These are phyloP conservation scores for Premnoplex brunnescens DNA, from an alignment of 2,797 vertebrate genomes.

Conservation along the genomic window DNA sequence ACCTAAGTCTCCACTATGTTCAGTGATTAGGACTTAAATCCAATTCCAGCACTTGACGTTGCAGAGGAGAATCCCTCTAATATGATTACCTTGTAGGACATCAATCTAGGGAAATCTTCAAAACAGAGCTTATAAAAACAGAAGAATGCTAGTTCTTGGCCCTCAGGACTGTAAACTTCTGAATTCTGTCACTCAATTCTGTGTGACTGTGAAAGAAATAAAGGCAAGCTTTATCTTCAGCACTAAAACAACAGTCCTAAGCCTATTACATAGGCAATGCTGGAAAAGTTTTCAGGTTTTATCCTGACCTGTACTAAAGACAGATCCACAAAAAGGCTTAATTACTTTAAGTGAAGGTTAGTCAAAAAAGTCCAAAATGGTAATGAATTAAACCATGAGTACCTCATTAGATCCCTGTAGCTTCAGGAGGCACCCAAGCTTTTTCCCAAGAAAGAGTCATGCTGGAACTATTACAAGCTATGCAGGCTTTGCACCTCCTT, in stretches of 20 bases:
- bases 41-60: rapidly evolving
- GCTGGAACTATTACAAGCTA: neutral
- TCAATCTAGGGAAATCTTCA: neutral
- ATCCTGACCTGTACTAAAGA: slow-evolving; percentile 9
- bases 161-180: neutral
- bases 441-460: neutral
- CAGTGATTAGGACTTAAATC: slow-evolving; percentile 1
- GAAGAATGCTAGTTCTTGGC: neutral
- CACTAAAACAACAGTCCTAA: neutral
- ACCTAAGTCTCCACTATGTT: neutral
- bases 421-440: neutral
- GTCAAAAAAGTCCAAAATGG: neutral
- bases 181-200: neutral
- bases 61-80: slow-evolving; percentile 17
- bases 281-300: slow-evolving; percentile 9
- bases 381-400: neutral
- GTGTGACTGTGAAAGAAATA: neutral
- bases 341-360: slow-evolving; percentile 5
- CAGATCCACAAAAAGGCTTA: slow-evolving; percentile 19
- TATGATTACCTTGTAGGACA: slow-evolving; percentile 1
- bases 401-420: neutral
- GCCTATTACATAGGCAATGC: neutral
- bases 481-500: neutral
- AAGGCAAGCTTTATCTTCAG: neutral
- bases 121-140: neutral